Percentiles rank a stretch among this genome's conserved stretches.
phyloP scores from a whole-genome alignment of 1,140 invertebrate genomes.

The Phymorhynchus buccinoides region DNA sequence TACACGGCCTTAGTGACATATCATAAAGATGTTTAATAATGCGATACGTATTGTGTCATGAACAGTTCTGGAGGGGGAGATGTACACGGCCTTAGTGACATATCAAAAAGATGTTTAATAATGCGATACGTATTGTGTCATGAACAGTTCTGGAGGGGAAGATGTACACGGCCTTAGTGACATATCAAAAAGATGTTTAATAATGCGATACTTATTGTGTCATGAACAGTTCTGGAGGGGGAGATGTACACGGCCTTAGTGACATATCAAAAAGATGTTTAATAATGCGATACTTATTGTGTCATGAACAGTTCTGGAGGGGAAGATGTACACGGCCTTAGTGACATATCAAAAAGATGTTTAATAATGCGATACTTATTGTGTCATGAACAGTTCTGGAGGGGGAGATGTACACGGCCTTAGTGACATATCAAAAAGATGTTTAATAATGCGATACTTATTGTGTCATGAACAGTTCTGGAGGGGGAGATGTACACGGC shows the following conservation, averaged over 20 bases:
- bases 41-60: not conserved
- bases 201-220: not conserved
- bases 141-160: constrained; percentile 92
- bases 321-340: constrained; percentile 99
- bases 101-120: too few species aligned
- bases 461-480: constrained; percentile 79
- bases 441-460: not conserved
- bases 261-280: too few species aligned
- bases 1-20: too few species aligned
- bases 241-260: too few species aligned
- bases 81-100: too few species aligned
- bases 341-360: too few species aligned
- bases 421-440: too few species aligned
- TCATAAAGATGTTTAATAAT: too few species aligned
- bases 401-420: constrained; percentile 99
- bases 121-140: not conserved
- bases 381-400: constrained; percentile 83
- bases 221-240: constrained; percentile 87
- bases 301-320: constrained; percentile 85
- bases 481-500: constrained; percentile 99
- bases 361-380: not conserved
- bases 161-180: too few species aligned
- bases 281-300: not conserved
- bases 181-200: too few species aligned
- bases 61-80: constrained; percentile 95